Evolutionary conservation across 2,888 invertebrate genomes (phyloP).

Genomic region (Gastrophysa polygoni): DNA sequence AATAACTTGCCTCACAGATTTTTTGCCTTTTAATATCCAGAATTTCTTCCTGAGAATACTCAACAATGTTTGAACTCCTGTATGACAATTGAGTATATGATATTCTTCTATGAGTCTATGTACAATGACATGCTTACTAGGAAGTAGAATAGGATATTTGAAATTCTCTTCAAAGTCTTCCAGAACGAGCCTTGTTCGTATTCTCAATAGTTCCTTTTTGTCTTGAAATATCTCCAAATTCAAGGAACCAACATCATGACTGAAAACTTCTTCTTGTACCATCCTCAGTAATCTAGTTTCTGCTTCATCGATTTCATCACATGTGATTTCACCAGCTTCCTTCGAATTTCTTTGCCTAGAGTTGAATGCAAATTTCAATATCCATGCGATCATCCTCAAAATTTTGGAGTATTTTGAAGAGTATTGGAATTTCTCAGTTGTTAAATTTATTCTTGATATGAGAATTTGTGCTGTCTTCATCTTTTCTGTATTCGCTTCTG

Average conservation of each 20-base stretch:
- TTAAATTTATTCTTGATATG: too few relatives aligned
- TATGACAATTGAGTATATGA: neutral
- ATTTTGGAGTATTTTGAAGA: conserved; percentile 3
- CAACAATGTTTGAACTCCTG: conserved; percentile 2
- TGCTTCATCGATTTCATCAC: neutral
- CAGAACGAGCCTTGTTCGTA: neutral
- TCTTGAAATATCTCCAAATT: neutral
- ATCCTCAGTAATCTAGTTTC: neutral
- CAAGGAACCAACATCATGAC: neutral
- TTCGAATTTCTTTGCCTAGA: neutral
- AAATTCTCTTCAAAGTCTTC: conserved; percentile 1
- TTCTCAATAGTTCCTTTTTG: neutral
- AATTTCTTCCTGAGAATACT: conserved; percentile 4
- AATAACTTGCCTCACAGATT: conserved; percentile 18
- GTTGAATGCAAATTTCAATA: neutral
- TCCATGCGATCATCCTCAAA: conserved; percentile 6
- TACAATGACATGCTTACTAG: neutral
- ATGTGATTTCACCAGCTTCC: neutral
- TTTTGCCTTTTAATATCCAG: conserved; percentile 22
- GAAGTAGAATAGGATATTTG: conserved; percentile 12
- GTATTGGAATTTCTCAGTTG: neutral
- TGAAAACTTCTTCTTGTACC: neutral
- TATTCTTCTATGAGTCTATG: neutral
- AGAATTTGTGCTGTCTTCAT: too few relatives aligned
- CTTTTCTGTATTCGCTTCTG: too few relatives aligned